phyloP scores from a whole-genome alignment of 1,140 invertebrate species.

The Euschistus heros region DNA sequence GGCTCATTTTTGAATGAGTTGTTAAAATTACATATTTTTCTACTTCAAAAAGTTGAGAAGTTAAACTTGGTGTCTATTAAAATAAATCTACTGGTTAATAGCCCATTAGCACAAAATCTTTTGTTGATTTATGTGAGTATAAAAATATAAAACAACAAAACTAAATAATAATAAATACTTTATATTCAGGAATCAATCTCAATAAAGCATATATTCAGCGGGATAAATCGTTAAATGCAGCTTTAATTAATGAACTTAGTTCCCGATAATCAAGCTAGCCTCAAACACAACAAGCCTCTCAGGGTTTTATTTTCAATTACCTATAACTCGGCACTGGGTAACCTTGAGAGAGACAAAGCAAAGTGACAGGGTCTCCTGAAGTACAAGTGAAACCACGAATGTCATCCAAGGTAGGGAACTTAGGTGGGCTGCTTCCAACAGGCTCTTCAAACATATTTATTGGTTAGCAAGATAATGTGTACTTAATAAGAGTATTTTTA shows the following conservation, averaged over 20 bases:
- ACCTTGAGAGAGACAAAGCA: constrained; percentile 54
- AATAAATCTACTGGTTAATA: too few species aligned
- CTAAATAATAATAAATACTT: too few species aligned
- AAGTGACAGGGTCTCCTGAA: constrained; percentile 6
- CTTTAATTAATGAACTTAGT: neutral
- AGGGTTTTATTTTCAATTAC: neutral
- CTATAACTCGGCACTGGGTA: constrained; percentile 55
- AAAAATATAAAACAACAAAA: too few species aligned
- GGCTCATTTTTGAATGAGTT: too few species aligned
- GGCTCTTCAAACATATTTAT: constrained; percentile 43
- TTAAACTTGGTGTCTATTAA: too few species aligned
- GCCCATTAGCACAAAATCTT: too few species aligned
- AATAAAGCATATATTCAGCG: constrained; percentile 8
- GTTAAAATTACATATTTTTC: too few species aligned
- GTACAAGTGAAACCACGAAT: constrained; percentile 23
- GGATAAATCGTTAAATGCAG: neutral
- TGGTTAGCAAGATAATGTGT: too few species aligned
- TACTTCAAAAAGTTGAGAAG: too few species aligned
- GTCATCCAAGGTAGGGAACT: constrained; percentile 31
- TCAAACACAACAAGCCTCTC: neutral
- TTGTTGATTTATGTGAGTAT: too few species aligned
- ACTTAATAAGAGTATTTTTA: too few species aligned
- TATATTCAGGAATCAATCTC: too few species aligned
- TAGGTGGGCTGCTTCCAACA: constrained; percentile 55
- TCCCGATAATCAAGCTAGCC: neutral